A percentile compares a stretch with the other conserved stretches of the same genome.
Evolutionary conservation across 2,888 invertebrate genomes (phyloP).

Genomic region (Scaptomyza tumidula): DNA sequence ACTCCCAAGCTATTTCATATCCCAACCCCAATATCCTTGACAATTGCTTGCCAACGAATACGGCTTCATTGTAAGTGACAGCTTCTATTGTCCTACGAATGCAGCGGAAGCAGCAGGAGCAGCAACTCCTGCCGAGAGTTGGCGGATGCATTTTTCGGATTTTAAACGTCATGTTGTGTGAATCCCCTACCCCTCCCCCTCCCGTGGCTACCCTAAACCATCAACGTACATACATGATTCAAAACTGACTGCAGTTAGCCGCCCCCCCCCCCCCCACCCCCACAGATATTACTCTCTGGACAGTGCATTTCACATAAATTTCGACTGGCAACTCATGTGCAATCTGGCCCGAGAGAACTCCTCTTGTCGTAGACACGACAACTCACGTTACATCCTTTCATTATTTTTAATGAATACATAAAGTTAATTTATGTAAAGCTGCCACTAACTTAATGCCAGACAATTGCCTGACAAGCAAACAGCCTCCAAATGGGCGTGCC

Average conservation of each 20-base stretch:
- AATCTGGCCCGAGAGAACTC: constrained; percentile 1
- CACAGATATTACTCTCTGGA: constrained; percentile 1
- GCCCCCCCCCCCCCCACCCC: no score
- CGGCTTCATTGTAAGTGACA: constrained; percentile 72
- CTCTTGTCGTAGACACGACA: not conserved
- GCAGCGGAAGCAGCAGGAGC: constrained; percentile 7
- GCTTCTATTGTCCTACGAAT: constrained; percentile 65
- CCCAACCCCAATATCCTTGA: constrained; percentile 14
- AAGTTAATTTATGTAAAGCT: constrained; percentile 54
- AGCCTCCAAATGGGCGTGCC: not conserved
- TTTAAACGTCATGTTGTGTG: constrained; percentile 42
- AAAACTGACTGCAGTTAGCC: constrained; percentile 3
- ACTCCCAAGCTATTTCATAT: constrained; percentile 20
- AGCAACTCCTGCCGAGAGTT: constrained; percentile 49
- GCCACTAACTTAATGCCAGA: constrained; percentile 14
- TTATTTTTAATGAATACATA: constrained; percentile 55
- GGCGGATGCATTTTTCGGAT: constrained; percentile 57
- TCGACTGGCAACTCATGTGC: constrained; percentile 19
- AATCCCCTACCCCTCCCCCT: constrained; percentile 21
- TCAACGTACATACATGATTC: constrained; percentile 3
- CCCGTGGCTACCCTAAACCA: not conserved
- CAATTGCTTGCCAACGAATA: constrained; percentile 22
- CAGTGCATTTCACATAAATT: constrained; percentile 45
- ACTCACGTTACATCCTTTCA: constrained; percentile 28
- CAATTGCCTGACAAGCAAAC: constrained; percentile 16